Conservation (phyloP, 1,140 invertebrate genomes). For the Alviniconcha marisindica region DNA sequence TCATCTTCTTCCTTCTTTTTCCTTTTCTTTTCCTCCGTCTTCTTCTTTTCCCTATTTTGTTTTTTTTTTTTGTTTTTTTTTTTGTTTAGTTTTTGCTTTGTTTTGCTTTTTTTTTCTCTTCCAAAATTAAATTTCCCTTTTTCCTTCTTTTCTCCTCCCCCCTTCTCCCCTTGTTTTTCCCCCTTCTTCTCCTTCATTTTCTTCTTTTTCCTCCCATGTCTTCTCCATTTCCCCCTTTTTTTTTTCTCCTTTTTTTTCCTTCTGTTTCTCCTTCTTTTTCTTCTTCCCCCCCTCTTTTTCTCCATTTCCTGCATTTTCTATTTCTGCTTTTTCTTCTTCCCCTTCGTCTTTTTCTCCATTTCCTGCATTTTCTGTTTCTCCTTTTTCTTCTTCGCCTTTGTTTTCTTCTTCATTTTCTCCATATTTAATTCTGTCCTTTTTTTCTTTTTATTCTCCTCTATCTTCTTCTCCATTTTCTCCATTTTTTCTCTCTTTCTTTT, state of each 20-base stretch:
- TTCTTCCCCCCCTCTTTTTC: not conserved
- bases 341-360: too few relatives aligned
- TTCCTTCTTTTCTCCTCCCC: too few relatives aligned
- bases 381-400: too few relatives aligned
- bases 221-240: not conserved
- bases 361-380: too few relatives aligned
- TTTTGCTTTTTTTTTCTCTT: not conserved
- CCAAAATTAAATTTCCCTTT: slow-evolving; percentile 4
- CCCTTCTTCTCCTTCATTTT: not conserved
- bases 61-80: not conserved
- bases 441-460: too few relatives aligned
- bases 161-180: too few relatives aligned
- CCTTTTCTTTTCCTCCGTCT: not conserved
- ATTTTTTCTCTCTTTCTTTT: too few relatives aligned
- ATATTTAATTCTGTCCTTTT: too few relatives aligned
- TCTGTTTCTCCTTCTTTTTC: not conserved
- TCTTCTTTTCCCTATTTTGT: not conserved
- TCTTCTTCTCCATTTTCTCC: too few relatives aligned
- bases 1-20: not conserved
- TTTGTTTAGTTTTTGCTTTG: not conserved
- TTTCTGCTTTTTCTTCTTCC: too few relatives aligned
- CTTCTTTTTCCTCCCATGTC: not conserved
- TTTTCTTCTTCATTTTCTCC: too few relatives aligned
- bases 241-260: not conserved
- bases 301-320: too few relatives aligned